Conservation (phyloP, 2,797 vertebrate species). For the Decapterus maruadsi region DNA sequence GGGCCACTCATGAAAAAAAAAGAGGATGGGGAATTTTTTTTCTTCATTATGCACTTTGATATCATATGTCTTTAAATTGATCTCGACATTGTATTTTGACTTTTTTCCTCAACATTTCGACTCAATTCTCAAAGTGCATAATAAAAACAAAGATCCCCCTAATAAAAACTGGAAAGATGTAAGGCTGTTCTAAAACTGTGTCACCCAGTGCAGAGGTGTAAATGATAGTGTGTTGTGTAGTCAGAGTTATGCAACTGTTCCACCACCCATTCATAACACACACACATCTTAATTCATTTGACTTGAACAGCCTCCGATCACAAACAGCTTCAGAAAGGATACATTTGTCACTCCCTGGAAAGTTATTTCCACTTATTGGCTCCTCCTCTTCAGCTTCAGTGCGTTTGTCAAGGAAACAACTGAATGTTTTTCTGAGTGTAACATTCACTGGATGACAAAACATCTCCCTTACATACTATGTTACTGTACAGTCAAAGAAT, state of each 20-base stretch:
- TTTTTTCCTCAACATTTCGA: too few relatives aligned
- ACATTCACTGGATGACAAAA: not conserved
- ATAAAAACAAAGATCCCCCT: too few relatives aligned
- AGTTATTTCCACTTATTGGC: conserved; percentile 51
- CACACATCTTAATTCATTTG: too few relatives aligned
- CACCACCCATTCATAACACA: not conserved
- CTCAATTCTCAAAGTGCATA: too few relatives aligned
- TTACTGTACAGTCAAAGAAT: not conserved
- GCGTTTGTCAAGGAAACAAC: conserved; percentile 87
- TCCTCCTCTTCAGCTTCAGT: conserved; percentile 92
- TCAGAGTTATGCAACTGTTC: not conserved
- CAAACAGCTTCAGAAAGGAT: conserved; percentile 88
- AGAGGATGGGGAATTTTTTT: too few relatives aligned
- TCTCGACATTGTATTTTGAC: too few relatives aligned
- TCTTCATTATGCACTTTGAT: too few relatives aligned
- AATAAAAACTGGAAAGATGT: too few relatives aligned
- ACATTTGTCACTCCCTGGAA: conserved; percentile 89
- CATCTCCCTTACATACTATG: not conserved
- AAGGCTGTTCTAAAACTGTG: not conserved
- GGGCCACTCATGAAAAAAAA: too few relatives aligned
- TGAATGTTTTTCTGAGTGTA: conserved; percentile 1
- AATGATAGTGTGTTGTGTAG: not conserved
- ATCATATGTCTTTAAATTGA: too few relatives aligned
- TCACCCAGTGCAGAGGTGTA: too few relatives aligned
- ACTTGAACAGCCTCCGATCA: not conserved